These are phyloP conservation scores for Helleia helle DNA, from an alignment of 2,888 invertebrate genomes.

Conservation along the genomic window DNA sequence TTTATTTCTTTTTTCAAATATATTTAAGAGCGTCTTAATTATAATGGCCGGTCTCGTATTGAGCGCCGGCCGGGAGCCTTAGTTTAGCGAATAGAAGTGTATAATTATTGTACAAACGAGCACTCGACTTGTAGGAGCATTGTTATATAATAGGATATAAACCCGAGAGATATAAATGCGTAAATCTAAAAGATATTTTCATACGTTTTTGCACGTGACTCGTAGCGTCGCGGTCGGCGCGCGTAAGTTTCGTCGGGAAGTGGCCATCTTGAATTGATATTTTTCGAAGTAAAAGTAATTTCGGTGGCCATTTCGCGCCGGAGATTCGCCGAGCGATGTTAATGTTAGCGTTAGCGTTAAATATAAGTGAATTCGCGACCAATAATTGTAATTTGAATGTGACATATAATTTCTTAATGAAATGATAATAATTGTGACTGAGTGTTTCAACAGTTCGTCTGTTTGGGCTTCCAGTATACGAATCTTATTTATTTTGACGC, in stretches of 20 bases:
- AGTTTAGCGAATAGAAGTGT: slow-evolving; percentile 53
- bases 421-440: slow-evolving; percentile 66
- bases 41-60: slow-evolving; percentile 24
- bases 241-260: slow-evolving; percentile 41
- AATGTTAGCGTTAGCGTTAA: slow-evolving; percentile 58
- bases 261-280: slow-evolving; percentile 28
- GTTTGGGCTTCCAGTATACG: slow-evolving; percentile 70
- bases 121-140: slow-evolving; percentile 65
- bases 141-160: slow-evolving; percentile 61
- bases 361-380: slow-evolving; percentile 66
- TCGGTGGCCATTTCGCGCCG: slow-evolving; percentile 25
- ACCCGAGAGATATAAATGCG: slow-evolving; percentile 64
- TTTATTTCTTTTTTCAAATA: slow-evolving; percentile 40
- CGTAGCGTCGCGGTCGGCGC: slow-evolving; percentile 39
- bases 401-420: slow-evolving; percentile 64
- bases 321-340: slow-evolving; percentile 31
- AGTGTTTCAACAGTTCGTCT: slow-evolving; percentile 65
- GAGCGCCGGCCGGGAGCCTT: slow-evolving; percentile 33
- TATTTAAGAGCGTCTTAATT: slow-evolving; percentile 34
- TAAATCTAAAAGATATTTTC: slow-evolving; percentile 69
- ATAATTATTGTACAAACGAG: slow-evolving; percentile 64
- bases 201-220: slow-evolving; percentile 71
- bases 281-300: slow-evolving; percentile 15
- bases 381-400: slow-evolving; percentile 68
- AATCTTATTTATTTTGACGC: slow-evolving; percentile 50